Evolutionary conservation across 2,888 invertebrate genomes (phyloP).

Genomic region (Orthonevra nobilis): DNA sequence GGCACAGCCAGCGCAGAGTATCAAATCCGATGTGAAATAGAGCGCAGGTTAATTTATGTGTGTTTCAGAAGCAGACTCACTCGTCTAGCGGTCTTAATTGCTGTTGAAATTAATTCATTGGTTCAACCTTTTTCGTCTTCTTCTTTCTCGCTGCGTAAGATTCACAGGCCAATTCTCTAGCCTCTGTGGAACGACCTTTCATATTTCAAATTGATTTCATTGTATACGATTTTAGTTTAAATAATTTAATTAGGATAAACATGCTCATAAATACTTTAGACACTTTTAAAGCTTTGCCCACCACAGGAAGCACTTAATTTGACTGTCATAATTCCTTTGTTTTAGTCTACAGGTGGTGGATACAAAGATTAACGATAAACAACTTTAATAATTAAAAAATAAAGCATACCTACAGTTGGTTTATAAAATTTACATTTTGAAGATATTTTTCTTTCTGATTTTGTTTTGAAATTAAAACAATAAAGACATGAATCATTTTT

Average conservation of each 20-base stretch:
- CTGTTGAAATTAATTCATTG: conserved; percentile 45
- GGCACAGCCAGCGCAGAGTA: conserved; percentile 1
- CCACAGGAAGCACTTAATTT: conserved; percentile 55
- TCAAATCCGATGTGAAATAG: conserved; percentile 58
- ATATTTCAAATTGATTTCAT: conserved; percentile 21
- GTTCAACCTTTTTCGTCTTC: conserved; percentile 9
- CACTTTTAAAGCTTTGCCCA: background rate
- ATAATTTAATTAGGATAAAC: conserved; percentile 26
- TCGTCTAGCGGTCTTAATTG: conserved; percentile 43
- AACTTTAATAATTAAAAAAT: conserved; percentile 14
- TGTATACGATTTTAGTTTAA: background rate
- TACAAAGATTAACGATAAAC: conserved; percentile 44
- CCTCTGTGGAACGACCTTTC: background rate
- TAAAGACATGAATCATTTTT: conserved; percentile 57
- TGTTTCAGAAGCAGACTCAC: conserved; percentile 38
- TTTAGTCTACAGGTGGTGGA: conserved; percentile 27
- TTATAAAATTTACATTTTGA: conserved; percentile 49
- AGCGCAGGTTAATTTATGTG: conserved; percentile 59
- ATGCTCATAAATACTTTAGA: conserved; percentile 17
- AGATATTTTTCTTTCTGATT: conserved; percentile 9
- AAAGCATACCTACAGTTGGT: too few species aligned
- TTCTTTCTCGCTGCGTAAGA: background rate
- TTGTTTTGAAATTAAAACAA: conserved; percentile 24
- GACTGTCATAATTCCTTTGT: conserved; percentile 46
- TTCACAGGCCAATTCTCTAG: too few species aligned